Percentiles rank a stretch among this genome's conserved stretches.
These are phyloP conservation scores for Drosophila multiciliata DNA, from an alignment of 2,888 invertebrate genomes.

Conservation along the genomic window DNA sequence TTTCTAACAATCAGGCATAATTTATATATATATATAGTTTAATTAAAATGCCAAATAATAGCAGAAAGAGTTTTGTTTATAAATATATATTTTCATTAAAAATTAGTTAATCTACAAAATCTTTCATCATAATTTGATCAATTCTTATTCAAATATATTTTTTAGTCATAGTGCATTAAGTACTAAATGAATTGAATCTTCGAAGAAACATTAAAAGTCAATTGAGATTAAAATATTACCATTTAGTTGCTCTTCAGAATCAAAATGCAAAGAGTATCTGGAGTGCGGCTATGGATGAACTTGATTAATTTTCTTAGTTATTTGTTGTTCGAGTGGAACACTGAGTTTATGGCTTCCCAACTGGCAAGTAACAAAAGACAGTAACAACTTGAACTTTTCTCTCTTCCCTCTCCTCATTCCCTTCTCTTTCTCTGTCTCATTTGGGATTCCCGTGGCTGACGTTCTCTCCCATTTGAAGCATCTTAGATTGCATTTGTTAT, in stretches of 20 bases:
- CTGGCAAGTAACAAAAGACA: conserved; percentile 50
- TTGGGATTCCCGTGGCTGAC: conserved; percentile 6
- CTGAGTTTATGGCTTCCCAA: conserved; percentile 68
- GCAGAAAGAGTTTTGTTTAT: background rate
- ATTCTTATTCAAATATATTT: background rate
- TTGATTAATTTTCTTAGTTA: conserved; percentile 5
- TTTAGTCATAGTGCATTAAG: background rate
- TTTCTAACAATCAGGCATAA: background rate
- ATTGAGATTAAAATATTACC: background rate
- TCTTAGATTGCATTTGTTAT: conserved; percentile 68
- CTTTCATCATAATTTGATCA: background rate
- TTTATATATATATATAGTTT: background rate
- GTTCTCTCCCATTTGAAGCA: conserved; percentile 21
- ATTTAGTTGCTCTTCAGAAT: background rate
- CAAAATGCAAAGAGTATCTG: conserved; percentile 7
- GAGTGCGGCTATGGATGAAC: background rate
- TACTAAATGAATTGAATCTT: background rate
- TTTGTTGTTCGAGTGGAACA: conserved; percentile 49
- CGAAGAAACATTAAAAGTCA: background rate
- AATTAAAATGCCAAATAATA: no score
- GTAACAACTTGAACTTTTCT: conserved; percentile 67
- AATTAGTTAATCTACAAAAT: background rate
- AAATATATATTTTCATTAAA: no score
- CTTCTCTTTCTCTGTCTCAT: background rate
- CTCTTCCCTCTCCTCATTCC: background rate